Conservation (phyloP, 2,113 vertebrate species). For the Todiramphus saurophagus region DNA sequence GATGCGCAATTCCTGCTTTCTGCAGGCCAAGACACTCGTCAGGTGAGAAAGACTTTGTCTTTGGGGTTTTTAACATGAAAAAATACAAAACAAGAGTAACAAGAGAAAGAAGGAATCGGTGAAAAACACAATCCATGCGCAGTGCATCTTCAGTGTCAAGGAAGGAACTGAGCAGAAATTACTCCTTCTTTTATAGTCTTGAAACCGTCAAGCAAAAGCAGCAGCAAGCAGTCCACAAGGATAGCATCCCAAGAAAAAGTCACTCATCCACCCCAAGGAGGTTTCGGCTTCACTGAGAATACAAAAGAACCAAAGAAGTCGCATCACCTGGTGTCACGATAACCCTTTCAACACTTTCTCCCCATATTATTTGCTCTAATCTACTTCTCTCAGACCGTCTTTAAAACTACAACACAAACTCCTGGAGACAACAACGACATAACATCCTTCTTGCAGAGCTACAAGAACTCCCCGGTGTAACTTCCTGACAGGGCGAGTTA, state of each 20-base stretch:
- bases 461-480: background rate
- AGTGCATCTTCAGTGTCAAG: background rate
- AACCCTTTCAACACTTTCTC: background rate
- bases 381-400: background rate
- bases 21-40: background rate
- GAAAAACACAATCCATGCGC: background rate
- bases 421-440: accelerated
- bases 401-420: background rate
- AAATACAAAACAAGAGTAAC: background rate
- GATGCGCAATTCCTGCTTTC: background rate
- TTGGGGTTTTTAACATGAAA: background rate
- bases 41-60: background rate
- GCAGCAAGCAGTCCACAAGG: accelerated
- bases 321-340: background rate
- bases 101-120: background rate
- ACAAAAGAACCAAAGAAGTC: background rate
- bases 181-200: background rate
- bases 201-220: background rate
- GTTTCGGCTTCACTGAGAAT: background rate
- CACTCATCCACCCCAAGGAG: background rate
- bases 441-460: background rate
- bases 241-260: background rate
- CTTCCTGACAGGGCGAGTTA: background rate
- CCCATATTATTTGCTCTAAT: background rate
- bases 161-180: background rate